A percentile compares a stretch with the other conserved stretches of the same genome.
Conservation (phyloP, 2,797 vertebrate species). For the Jordanella pulchra region DNA sequence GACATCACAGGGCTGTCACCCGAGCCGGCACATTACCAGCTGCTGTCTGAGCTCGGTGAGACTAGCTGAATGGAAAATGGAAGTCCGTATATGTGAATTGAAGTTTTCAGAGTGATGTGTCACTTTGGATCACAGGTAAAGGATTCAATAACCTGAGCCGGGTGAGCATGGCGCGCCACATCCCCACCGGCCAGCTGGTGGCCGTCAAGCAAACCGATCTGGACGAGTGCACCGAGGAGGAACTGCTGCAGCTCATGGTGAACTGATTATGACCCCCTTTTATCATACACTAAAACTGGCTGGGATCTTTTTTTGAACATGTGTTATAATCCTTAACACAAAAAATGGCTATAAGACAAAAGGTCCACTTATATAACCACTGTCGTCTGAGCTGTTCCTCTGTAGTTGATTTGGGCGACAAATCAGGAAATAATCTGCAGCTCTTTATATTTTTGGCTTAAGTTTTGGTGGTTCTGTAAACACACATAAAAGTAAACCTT, state of each 20-base stretch:
- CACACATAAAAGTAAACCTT: no score
- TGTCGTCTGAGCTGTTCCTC: neutral
- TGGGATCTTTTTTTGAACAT: neutral
- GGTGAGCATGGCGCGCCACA: constrained; percentile 90
- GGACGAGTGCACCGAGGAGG: constrained; percentile 93
- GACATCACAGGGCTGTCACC: constrained; percentile 83
- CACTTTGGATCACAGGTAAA: constrained; percentile 76
- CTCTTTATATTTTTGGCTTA: no score
- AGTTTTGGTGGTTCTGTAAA: no score
- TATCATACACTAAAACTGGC: neutral
- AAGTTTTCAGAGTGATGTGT: neutral
- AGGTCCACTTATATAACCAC: no score
- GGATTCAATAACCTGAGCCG: constrained; percentile 93
- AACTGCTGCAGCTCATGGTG: constrained; percentile 92
- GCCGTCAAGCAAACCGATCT: constrained; percentile 92
- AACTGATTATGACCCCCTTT: constrained; percentile 9
- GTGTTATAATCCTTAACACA: neutral
- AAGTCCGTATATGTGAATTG: neutral
- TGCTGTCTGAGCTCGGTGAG: constrained; percentile 94
- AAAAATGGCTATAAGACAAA: no score
- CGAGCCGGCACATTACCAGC: constrained; percentile 89
- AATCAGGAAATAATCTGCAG: no score
- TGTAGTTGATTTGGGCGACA: neutral
- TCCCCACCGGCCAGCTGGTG: constrained; percentile 87
- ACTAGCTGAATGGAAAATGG: neutral